phyloP scores from a whole-genome alignment of 1,140 invertebrate genomes.

The Macrosteles quadrilineatus region DNA sequence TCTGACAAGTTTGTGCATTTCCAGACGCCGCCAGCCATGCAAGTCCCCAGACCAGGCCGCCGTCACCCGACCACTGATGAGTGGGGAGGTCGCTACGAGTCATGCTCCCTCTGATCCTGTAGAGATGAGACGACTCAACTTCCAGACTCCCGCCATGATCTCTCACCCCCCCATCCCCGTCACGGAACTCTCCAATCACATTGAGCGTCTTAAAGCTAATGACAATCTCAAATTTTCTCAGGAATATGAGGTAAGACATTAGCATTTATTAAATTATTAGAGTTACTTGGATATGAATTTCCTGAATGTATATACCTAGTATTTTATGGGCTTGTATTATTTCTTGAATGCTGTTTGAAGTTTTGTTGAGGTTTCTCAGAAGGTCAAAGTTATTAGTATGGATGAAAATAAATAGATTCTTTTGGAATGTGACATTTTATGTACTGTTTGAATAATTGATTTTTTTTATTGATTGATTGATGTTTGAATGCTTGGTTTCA shows the following conservation, averaged over 20 bases:
- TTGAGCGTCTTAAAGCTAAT: constrained; percentile 92
- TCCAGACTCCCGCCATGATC: constrained; percentile 96
- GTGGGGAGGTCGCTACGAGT: constrained; percentile 55
- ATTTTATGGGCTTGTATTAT: too few relatives aligned
- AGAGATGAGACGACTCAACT: constrained; percentile 92
- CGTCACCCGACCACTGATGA: constrained; percentile 83
- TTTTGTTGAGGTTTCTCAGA: too few relatives aligned
- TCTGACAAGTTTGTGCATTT: too few relatives aligned
- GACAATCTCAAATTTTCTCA: constrained; percentile 98
- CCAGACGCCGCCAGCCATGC: constrained; percentile 74
- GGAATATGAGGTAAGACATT: constrained; percentile 74
- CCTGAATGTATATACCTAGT: background rate
- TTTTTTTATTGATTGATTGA: too few relatives aligned
- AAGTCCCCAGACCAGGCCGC: constrained; percentile 89
- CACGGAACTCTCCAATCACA: constrained; percentile 90
- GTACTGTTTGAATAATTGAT: too few relatives aligned
- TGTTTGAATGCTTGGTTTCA: too few relatives aligned
- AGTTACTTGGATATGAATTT: background rate
- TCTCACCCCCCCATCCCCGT: constrained; percentile 97
- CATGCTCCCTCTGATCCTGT: constrained; percentile 84
- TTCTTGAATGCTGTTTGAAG: too few relatives aligned
- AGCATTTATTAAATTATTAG: background rate
- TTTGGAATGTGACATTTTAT: too few relatives aligned
- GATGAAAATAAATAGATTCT: too few relatives aligned
- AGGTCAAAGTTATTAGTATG: too few relatives aligned